Evolutionary conservation across 2,113 vertebrate species (phyloP).

Genomic region (Grantiella picta): DNA sequence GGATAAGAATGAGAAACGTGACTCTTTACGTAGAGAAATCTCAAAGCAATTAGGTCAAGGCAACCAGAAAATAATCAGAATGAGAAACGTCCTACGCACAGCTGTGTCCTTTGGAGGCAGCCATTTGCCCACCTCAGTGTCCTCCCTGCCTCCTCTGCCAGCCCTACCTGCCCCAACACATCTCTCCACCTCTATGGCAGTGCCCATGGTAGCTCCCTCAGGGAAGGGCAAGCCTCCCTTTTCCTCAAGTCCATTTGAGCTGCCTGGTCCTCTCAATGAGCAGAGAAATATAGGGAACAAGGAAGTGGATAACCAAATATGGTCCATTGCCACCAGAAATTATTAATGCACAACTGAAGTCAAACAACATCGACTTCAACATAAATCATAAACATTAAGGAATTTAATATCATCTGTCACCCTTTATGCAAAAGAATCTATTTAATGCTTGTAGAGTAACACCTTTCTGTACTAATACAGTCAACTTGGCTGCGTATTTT

Average conservation of each 20-base stretch:
- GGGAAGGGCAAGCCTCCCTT: neutral
- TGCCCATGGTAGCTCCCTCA: accelerated
- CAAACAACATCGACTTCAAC: neutral
- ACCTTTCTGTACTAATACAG: neutral
- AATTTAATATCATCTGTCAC: neutral
- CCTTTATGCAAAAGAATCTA: neutral
- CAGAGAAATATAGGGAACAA: neutral
- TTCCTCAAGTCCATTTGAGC: neutral
- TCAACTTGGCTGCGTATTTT: neutral
- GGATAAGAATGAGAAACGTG: neutral
- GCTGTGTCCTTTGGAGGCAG: accelerated
- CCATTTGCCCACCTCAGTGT: neutral
- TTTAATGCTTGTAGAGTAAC: neutral
- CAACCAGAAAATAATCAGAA: neutral
- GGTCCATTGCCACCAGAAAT: neutral
- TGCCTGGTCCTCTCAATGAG: neutral
- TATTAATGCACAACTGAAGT: neutral
- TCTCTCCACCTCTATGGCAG: neutral
- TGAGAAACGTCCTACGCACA: accelerated
- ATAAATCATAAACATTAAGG: neutral
- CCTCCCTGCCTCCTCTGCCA: accelerated
- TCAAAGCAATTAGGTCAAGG: neutral
- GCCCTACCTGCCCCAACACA: accelerated
- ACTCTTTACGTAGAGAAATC: neutral
- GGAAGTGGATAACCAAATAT: neutral